These are phyloP conservation scores for Phalacrocorax brasilianus DNA, from an alignment of 2,113 vertebrate genomes.

Conservation along the genomic window DNA sequence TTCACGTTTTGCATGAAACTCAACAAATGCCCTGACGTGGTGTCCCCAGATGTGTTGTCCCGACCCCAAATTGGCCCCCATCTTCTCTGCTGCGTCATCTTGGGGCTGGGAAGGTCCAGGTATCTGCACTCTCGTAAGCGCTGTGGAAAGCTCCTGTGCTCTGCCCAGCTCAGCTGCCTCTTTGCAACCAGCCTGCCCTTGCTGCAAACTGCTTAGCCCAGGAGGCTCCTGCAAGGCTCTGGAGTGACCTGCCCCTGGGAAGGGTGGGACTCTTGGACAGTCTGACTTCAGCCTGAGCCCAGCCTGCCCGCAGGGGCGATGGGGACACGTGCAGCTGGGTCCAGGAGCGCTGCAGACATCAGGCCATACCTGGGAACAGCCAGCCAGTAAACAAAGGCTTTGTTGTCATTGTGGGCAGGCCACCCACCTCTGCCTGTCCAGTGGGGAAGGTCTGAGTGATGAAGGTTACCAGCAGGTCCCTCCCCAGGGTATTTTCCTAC, in stretches of 20 bases:
- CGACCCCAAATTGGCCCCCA: not conserved
- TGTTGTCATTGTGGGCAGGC: not conserved
- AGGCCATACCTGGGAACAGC: not conserved
- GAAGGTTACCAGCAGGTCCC: not conserved
- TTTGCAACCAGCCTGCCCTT: not conserved
- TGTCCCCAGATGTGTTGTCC: not conserved
- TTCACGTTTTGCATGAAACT: not conserved
- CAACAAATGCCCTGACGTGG: rapidly evolving
- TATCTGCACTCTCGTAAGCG: not conserved
- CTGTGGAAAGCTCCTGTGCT: not conserved
- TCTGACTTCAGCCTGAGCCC: not conserved
- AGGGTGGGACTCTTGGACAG: not conserved
- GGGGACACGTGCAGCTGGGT: not conserved
- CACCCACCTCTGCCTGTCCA: not conserved
- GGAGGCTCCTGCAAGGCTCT: not conserved
- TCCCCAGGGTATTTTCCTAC: rapidly evolving
- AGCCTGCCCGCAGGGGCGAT: rapidly evolving
- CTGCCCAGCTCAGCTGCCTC: not conserved
- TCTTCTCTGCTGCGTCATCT: not conserved
- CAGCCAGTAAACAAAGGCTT: not conserved
- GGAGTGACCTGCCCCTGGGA: not conserved
- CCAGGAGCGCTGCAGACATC: not conserved
- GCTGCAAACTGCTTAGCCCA: not conserved
- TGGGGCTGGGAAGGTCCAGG: not conserved
- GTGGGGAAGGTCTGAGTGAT: not conserved